Evolutionary conservation across 2,888 invertebrate species (phyloP).

Genomic region (Macrosiphum euphorbiae): DNA sequence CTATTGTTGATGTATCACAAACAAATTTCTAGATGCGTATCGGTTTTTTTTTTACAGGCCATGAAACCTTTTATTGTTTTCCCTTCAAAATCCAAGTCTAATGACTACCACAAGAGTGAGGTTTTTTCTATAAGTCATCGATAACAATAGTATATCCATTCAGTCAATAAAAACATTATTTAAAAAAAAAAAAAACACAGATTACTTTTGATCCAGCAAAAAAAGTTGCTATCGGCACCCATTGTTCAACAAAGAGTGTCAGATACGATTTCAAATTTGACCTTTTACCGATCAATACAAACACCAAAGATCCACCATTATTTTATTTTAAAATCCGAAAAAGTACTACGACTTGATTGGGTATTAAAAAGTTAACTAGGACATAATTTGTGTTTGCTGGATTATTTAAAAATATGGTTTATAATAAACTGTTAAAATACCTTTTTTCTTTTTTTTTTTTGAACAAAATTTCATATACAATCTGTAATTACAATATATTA

Average conservation of each 20-base stretch:
- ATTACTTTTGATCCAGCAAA: slow-evolving; percentile 27
- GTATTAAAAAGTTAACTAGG: background rate
- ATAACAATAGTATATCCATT: slow-evolving; percentile 11
- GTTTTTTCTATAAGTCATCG: background rate
- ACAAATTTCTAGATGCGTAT: slow-evolving; percentile 27
- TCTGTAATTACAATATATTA: too few relatives aligned
- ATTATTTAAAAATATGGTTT: background rate
- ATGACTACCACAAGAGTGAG: background rate
- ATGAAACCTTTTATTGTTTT: slow-evolving; percentile 37
- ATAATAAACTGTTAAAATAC: background rate
- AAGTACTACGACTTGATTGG: background rate
- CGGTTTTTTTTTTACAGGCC: slow-evolving; percentile 14
- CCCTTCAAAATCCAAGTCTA: background rate
- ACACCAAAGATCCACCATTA: background rate
- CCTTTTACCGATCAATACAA: background rate
- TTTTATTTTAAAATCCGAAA: background rate
- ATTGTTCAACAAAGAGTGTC: background rate
- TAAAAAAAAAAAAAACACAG: background rate
- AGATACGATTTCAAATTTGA: background rate
- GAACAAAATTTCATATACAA: too few relatives aligned
- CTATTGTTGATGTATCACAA: slow-evolving; percentile 2
- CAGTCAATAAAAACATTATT: background rate
- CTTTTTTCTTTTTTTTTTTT: too few relatives aligned
- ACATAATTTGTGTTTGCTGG: background rate
- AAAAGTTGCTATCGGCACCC: background rate